Base-by-base conservation (phyloP, 2,113 vertebrate species). In the Vimba vimba region DNA sequence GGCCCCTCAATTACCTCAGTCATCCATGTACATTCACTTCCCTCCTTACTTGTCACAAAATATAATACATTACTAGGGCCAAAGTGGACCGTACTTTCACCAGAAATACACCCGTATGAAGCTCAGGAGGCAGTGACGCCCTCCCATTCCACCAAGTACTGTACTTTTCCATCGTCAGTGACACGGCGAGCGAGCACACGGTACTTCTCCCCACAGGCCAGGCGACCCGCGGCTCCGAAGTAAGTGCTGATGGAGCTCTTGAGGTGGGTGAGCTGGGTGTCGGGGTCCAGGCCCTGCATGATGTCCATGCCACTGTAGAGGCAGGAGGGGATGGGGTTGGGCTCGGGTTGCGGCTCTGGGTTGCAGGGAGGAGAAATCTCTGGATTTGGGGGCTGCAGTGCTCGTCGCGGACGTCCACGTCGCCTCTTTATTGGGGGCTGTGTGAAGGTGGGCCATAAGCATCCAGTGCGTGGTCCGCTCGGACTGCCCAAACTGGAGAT, bases 81-180 rank as follows among this genome's bases (percentile, higher is more conserved):
- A 57, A 57, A 57, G 55, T 7, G 2, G 19, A 8, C 55, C 21
- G 7, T 57, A 57, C 55, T 21, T 23, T 23, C 55, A 57, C 19
- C 55, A 57, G 55, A 23, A 50, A 15, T 25, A 69, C 43, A 69
- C 62, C 25, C 1, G 2, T 79, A 47, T 9, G 3, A 33, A 84
- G 93, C 93, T 96, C 97, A 99, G 82, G 98, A 99, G 60, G 98
- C 97, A 87, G 98, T 98, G 87, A 98, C 97, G 90, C 98, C 98
- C 94, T 99, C 98, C 98, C 97, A 99, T 89, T 99, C 97, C 92
- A 99, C 97, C 90, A 99, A 96, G 91, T 99, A 99, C 97, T 99
- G 97, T 94, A 99, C 97, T 93, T 99, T 98, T 73, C 98, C 98
- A 43, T 99, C 98, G 57, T 98, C 94, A 0, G 98, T 99, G 93